Evolutionary conservation across 2,797 vertebrate species (phyloP).

Genomic region (Ambastaia sidthimunki): DNA sequence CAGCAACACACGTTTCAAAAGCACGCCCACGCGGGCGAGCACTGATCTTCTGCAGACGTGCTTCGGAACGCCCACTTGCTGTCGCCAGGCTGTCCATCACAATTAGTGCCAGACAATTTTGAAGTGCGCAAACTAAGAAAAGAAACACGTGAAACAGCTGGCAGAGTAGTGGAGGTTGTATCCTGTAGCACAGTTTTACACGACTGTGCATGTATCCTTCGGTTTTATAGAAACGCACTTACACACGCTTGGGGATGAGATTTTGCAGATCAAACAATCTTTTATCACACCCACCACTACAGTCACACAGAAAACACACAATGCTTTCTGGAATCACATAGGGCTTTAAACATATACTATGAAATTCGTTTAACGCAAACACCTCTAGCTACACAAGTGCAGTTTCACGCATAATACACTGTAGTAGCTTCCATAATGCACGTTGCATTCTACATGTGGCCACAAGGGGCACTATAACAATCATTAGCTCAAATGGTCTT

Average conservation of each 20-base stretch:
- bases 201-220: not conserved
- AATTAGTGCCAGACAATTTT: constrained; percentile 33
- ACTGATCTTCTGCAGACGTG: not conserved
- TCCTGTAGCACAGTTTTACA: not conserved
- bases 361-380: not conserved
- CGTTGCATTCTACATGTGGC: too few relatives aligned
- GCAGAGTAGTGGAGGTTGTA: constrained; percentile 16
- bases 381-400: too few relatives aligned
- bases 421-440: too few relatives aligned
- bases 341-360: not conserved
- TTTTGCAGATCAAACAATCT: not conserved
- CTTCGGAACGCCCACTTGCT: constrained; percentile 20
- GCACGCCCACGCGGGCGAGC: constrained; percentile 2
- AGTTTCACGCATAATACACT: too few relatives aligned
- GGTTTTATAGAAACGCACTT: not conserved
- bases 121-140: constrained; percentile 7
- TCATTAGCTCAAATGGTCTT: too few relatives aligned
- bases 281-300: constrained; percentile 9
- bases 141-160: constrained; percentile 5
- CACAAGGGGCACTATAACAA: too few relatives aligned
- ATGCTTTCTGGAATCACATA: not conserved
- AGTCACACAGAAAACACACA: not conserved
- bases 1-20: constrained; percentile 34
- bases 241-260: constrained; percentile 9
- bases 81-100: constrained; percentile 39